Percentiles rank a stretch among this genome's conserved stretches.
phyloP scores from a whole-genome alignment of 2,797 vertebrate species.

The Coendou prehensilis region DNA sequence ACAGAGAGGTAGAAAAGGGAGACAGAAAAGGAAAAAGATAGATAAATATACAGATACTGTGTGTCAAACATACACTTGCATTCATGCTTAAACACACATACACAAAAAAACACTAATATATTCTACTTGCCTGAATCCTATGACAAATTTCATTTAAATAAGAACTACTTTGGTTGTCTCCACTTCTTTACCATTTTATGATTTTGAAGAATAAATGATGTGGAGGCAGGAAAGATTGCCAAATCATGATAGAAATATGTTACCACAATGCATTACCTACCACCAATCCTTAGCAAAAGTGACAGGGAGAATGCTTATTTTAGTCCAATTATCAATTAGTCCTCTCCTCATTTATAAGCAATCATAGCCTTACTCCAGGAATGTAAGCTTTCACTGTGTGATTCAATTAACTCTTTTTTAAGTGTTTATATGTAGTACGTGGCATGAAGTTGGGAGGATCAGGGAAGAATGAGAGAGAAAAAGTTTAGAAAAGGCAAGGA shows the following conservation, averaged over 20 bases:
- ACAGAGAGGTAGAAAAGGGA: neutral
- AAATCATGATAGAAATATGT: neutral
- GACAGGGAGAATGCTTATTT: neutral
- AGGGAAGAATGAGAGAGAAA: neutral
- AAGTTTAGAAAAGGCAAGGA: neutral
- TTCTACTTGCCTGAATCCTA: neutral
- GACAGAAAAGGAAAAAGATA: neutral
- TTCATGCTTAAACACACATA: neutral
- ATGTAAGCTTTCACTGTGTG: slow-evolving; percentile 1
- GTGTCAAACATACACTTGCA: neutral
- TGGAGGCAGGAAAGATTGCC: neutral
- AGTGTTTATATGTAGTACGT: neutral
- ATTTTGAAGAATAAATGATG: neutral
- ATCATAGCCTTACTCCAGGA: neutral
- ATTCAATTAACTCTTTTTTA: neutral
- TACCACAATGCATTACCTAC: neutral
- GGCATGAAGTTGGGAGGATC: neutral
- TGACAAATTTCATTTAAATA: neutral
- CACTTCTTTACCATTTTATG: neutral
- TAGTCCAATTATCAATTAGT: neutral
- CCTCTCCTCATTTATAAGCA: neutral
- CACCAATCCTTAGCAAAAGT: neutral
- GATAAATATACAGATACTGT: neutral
- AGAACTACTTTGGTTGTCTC: neutral
- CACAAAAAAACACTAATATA: neutral